Evolutionary conservation across 2,797 vertebrate genomes (phyloP).

Genomic region (Sebastes diaconus): DNA sequence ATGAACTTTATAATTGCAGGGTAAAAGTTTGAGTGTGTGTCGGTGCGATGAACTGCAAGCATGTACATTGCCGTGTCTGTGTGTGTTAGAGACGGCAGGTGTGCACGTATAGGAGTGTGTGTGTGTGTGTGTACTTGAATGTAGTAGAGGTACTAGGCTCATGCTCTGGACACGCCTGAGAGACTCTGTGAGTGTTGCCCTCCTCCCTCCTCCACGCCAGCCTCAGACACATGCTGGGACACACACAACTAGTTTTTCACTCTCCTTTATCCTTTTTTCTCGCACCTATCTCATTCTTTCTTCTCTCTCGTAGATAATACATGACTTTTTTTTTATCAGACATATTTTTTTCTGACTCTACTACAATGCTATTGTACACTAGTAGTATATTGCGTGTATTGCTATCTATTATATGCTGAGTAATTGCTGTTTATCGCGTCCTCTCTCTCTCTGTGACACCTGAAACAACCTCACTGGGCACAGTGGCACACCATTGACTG

Average conservation of each 20-base stretch:
- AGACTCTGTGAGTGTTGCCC: constrained; percentile 75
- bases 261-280: constrained; percentile 33
- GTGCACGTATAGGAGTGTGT: constrained; percentile 8
- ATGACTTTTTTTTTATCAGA: constrained; percentile 21
- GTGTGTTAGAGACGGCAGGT: constrained; percentile 28
- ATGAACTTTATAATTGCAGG: constrained; percentile 39
- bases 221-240: constrained; percentile 73
- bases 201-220: constrained; percentile 53
- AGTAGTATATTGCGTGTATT: constrained; percentile 8
- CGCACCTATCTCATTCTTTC: constrained; percentile 35
- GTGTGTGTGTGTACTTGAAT: constrained; percentile 37
- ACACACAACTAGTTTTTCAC: constrained; percentile 68
- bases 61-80: background rate
- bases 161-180: constrained; percentile 79
- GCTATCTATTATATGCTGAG: constrained; percentile 47
- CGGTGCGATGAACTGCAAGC: constrained; percentile 1
- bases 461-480: constrained; percentile 29
- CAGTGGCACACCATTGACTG: background rate
- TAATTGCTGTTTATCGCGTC: constrained; percentile 37
- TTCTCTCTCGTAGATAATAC: constrained; percentile 42
- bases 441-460: constrained; percentile 14
- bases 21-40: constrained; percentile 45
- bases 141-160: constrained; percentile 64
- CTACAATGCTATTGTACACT: constrained; percentile 8
- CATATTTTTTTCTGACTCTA: constrained; percentile 25